A percentile compares a stretch with the other conserved stretches of the same genome.
Conservation (phyloP, 2,888 invertebrate species). For the Lithophane leautieri region DNA sequence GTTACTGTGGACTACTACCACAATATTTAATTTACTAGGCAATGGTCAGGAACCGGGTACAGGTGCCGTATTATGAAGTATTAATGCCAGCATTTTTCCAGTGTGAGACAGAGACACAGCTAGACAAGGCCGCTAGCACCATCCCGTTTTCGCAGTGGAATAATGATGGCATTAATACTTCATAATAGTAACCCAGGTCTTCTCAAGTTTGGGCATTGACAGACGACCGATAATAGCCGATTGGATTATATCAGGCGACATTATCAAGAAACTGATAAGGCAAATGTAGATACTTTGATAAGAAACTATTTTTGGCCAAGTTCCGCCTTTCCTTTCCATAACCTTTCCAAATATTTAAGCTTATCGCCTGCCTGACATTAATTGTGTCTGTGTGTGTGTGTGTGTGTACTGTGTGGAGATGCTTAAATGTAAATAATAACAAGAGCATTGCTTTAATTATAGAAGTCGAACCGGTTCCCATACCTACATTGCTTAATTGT, state of each 20-base stretch:
- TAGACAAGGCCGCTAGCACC: no score
- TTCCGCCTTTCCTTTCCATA: background rate
- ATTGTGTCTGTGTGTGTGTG: background rate
- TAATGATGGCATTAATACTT: no score
- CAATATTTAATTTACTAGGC: background rate
- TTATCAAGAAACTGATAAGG: constrained; percentile 1
- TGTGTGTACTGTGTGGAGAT: background rate
- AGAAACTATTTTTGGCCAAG: background rate
- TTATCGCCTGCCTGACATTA: no score
- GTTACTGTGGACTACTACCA: background rate
- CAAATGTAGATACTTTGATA: background rate
- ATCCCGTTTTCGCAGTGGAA: no score
- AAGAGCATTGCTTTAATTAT: background rate
- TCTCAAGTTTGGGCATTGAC: background rate
- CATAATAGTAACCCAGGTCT: no score
- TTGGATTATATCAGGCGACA: background rate
- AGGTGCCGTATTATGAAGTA: no score
- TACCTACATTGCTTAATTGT: constrained; percentile 8
- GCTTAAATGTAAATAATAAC: constrained; percentile 3
- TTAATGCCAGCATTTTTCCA: no score
- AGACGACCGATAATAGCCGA: background rate
- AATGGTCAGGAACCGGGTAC: background rate
- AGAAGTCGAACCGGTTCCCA: constrained; percentile 6
- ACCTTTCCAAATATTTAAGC: background rate
- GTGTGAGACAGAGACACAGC: no score